phyloP scores from a whole-genome alignment of 2,113 vertebrate species.

The Elephantulus edwardii region DNA sequence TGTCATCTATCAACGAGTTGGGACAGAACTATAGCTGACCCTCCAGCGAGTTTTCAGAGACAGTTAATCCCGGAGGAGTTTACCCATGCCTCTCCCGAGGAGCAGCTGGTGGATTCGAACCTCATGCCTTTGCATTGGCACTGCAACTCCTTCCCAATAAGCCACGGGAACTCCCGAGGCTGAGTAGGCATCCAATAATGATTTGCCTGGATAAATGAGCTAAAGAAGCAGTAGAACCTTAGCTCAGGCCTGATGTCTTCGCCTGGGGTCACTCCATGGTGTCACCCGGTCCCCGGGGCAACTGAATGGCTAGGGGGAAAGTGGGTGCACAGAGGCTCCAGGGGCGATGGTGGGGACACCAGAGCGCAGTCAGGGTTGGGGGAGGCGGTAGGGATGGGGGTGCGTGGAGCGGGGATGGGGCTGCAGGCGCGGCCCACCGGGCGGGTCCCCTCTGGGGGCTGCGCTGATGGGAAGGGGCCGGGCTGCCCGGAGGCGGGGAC shows the following conservation, averaged over 20 bases:
- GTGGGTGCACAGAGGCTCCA: too few species aligned
- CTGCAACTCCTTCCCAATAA: too few species aligned
- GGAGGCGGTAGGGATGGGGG: background rate
- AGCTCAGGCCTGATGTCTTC: background rate
- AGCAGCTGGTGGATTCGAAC: too few species aligned
- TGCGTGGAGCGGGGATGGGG: background rate
- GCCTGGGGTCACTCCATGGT: background rate
- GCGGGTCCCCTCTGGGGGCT: background rate
- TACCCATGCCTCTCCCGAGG: too few species aligned
- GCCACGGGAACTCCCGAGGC: too few species aligned
- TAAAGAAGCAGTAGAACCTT: background rate
- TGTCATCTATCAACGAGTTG: too few species aligned
- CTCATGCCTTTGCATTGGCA: too few species aligned
- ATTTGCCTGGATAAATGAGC: background rate
- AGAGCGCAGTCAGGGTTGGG: background rate
- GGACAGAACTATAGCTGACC: too few species aligned
- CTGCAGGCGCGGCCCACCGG: background rate
- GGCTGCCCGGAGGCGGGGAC: constrained; percentile 47
- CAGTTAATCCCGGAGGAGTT: too few species aligned
- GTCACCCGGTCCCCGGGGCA: background rate
- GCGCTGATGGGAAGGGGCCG: constrained; percentile 56
- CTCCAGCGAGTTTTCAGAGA: too few species aligned
- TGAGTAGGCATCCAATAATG: background rate
- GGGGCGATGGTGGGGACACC: rapidly evolving
- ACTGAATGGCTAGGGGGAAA: background rate